A percentile compares a stretch with the other conserved stretches of the same genome.
Evolutionary conservation across 2,888 invertebrate species (phyloP).

Genomic region (Sinodicranocentrus sp.): DNA sequence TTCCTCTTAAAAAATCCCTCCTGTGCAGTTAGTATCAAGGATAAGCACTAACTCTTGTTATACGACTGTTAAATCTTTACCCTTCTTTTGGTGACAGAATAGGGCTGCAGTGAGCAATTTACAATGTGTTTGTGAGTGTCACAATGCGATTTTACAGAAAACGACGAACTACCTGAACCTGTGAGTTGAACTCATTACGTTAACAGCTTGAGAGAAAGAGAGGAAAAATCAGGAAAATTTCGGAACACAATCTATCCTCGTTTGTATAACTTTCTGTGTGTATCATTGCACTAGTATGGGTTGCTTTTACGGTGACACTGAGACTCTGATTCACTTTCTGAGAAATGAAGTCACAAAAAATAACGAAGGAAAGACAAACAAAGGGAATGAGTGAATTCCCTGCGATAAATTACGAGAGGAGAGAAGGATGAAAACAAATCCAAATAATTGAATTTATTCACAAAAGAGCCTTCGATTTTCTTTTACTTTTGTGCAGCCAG

Average conservation of each 20-base stretch:
- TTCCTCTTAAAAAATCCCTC: neutral
- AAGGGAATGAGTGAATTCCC: slow-evolving; percentile 42
- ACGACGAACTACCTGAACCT: slow-evolving; percentile 11
- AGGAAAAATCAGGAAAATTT: neutral
- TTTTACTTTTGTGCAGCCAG: no score
- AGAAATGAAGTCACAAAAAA: neutral
- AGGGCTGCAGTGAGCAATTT: neutral
- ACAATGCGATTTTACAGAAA: neutral
- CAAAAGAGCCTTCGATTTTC: slow-evolving; percentile 6
- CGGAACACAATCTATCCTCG: neutral
- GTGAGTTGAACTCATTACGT: neutral
- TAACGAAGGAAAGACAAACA: slow-evolving; percentile 3
- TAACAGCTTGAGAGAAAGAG: neutral
- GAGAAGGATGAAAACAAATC: slow-evolving; percentile 61
- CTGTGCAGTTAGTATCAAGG: slow-evolving; percentile 1
- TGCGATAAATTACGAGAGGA: slow-evolving; percentile 45
- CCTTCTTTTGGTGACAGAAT: neutral
- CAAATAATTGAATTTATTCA: slow-evolving; percentile 55
- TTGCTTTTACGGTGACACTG: no score
- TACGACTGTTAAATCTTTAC: neutral
- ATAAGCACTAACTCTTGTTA: neutral
- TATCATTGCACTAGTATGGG: no score
- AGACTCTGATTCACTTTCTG: no score
- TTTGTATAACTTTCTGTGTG: no score
- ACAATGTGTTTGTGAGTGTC: neutral